Conservation (phyloP, 2,113 vertebrate genomes). For the Vimba vimba region DNA sequence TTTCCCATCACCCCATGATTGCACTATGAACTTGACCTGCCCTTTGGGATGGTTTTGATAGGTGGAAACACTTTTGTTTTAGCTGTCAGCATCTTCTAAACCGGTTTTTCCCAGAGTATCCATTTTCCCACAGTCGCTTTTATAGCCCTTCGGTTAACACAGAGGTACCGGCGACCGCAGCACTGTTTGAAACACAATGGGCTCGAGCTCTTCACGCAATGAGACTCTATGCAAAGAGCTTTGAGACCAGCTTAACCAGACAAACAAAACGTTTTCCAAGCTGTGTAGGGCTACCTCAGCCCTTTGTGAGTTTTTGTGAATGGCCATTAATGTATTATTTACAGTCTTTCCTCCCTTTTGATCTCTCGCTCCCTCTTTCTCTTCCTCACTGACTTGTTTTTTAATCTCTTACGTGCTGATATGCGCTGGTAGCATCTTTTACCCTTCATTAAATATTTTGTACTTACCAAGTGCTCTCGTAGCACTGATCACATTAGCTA, state of each 20-base stretch:
- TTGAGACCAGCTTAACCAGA: background rate
- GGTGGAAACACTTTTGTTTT: conserved; percentile 28
- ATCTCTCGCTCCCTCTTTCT: background rate
- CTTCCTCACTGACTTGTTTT: background rate
- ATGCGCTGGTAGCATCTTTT: conserved; percentile 37
- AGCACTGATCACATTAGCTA: conserved; percentile 56
- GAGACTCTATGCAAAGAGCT: background rate
- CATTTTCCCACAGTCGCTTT: conserved; percentile 5
- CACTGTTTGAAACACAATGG: conserved; percentile 23
- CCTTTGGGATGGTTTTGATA: conserved; percentile 39
- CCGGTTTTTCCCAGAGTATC: background rate
- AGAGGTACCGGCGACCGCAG: background rate
- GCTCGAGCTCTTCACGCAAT: background rate
- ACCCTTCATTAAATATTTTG: conserved; percentile 60
- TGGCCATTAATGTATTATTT: conserved; percentile 16
- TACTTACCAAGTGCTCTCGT: conserved; percentile 48
- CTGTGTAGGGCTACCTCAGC: background rate
- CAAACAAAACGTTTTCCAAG: conserved; percentile 20
- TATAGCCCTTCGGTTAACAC: conserved; percentile 11
- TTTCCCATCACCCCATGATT: conserved; percentile 56
- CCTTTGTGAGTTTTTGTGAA: background rate
- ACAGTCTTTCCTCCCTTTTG: background rate
- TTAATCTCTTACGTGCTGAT: conserved; percentile 32
- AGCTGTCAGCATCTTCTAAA: conserved; percentile 10
- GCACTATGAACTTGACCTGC: conserved; percentile 47